These are phyloP conservation scores for Otolemur crassicaudatus DNA, from an alignment of 2,797 vertebrate genomes.

Conservation along the genomic window DNA sequence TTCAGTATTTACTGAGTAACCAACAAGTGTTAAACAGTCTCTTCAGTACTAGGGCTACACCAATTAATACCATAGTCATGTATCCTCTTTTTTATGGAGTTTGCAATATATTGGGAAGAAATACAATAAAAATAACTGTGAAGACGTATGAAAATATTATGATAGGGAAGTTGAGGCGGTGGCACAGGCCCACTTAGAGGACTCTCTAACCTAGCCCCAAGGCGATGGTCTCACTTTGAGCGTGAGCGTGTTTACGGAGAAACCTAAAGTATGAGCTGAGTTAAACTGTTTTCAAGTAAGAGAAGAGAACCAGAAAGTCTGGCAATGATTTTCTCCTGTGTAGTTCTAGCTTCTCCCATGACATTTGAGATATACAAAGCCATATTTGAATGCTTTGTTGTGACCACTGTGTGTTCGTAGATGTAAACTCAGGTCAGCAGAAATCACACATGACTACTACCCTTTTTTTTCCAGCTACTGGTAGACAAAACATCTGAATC, in stretches of 20 bases:
- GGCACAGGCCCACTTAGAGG: background rate
- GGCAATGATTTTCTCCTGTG: constrained; percentile 75
- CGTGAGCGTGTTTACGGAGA: background rate
- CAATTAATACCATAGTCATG: background rate
- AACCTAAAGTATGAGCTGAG: constrained; percentile 51
- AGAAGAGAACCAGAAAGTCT: constrained; percentile 65
- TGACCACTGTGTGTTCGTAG: constrained; percentile 69
- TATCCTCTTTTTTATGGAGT: background rate
- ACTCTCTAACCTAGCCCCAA: background rate
- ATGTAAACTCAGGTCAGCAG: constrained; percentile 72
- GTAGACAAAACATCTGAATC: constrained; percentile 49
- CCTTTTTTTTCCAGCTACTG: constrained; percentile 54
- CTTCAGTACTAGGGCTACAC: background rate
- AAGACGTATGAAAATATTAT: background rate
- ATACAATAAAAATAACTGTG: background rate
- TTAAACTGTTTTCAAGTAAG: constrained; percentile 64
- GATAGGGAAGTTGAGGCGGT: background rate
- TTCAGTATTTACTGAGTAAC: background rate
- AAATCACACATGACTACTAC: constrained; percentile 67
- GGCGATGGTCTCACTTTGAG: background rate
- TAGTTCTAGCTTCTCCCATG: constrained; percentile 70
- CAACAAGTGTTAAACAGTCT: background rate
- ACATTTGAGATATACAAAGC: constrained; percentile 71
- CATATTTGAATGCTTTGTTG: constrained; percentile 71
- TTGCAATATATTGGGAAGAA: constrained; percentile 3